phyloP scores from a whole-genome alignment of 1,140 invertebrate genomes.

The Neoseiulus cucumeris region DNA sequence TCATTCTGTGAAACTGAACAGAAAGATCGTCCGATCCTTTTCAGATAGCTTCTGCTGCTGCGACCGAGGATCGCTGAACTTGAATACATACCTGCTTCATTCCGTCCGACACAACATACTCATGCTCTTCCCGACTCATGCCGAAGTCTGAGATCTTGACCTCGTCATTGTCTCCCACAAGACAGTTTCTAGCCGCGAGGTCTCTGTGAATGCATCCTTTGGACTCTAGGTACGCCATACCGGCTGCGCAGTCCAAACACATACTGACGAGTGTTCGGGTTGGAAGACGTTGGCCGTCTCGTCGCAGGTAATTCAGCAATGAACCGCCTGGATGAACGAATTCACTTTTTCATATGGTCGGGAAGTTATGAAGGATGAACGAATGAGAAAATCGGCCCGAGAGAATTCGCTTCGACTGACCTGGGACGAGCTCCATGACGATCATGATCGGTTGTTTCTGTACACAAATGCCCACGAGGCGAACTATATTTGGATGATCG shows the following conservation, averaged over 20 bases:
- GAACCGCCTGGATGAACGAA: slow-evolving; percentile 50
- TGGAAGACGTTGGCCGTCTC: slow-evolving; percentile 36
- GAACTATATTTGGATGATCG: slow-evolving; percentile 85
- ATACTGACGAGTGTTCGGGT: slow-evolving; percentile 40
- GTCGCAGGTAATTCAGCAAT: slow-evolving; percentile 61
- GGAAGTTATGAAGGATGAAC: neutral
- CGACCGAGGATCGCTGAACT: too few relatives aligned
- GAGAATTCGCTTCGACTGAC: slow-evolving; percentile 29
- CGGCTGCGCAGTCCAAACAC: slow-evolving; percentile 79
- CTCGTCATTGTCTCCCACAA: slow-evolving; percentile 58
- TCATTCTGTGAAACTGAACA: too few relatives aligned
- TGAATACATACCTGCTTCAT: slow-evolving; percentile 83
- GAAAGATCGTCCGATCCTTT: too few relatives aligned
- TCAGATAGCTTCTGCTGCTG: too few relatives aligned
- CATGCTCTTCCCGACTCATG: slow-evolving; percentile 91
- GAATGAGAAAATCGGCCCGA: neutral
- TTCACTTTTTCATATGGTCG: too few relatives aligned
- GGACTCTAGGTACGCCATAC: slow-evolving; percentile 86
- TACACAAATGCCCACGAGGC: slow-evolving; percentile 90
- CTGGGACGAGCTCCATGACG: slow-evolving; percentile 89
- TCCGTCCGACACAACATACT: slow-evolving; percentile 87
- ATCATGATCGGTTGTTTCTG: slow-evolving; percentile 98
- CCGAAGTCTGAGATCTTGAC: slow-evolving; percentile 96
- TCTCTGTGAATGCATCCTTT: slow-evolving; percentile 86
- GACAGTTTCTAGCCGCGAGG: slow-evolving; percentile 81